These are phyloP conservation scores for Podabrus alpinus DNA, from an alignment of 2,888 invertebrate genomes.

Conservation along the genomic window DNA sequence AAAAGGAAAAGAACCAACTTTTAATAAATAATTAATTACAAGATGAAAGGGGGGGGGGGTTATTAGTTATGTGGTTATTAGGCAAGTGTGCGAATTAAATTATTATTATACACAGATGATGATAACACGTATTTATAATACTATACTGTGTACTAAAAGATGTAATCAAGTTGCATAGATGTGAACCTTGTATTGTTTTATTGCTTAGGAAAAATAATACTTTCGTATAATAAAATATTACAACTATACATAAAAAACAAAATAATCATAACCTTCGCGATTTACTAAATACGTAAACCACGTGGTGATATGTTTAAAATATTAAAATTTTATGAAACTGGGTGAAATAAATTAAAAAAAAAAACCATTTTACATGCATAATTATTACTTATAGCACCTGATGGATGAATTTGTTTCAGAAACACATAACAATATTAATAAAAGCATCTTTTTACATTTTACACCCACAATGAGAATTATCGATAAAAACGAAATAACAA, in stretches of 20 bases:
- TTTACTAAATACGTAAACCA: constrained; percentile 53
- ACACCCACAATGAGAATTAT: neutral
- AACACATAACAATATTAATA: constrained; percentile 20
- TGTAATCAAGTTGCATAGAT: neutral
- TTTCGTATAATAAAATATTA: neutral
- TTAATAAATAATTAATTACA: neutral
- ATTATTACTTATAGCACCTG: constrained; percentile 25
- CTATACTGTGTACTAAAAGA: neutral
- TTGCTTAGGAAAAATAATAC: neutral
- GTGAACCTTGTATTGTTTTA: neutral
- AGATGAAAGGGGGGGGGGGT: neutral
- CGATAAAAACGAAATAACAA: neutral
- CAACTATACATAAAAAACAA: constrained; percentile 40
- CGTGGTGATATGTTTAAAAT: constrained; percentile 49
- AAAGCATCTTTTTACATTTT: constrained; percentile 22
- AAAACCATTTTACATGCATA: constrained; percentile 18
- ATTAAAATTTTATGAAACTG: neutral
- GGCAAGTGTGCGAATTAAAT: no score
- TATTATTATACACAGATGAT: no score
- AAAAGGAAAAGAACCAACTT: neutral
- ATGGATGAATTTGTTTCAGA: constrained; percentile 7
- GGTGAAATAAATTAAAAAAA: constrained; percentile 21
- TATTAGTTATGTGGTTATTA: no score
- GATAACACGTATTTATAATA: neutral
- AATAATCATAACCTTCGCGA: constrained; percentile 55